Evolutionary conservation across 2,797 vertebrate species (phyloP), one percentile per base, ranked within the genome.

Genomic region (Anabas testudineus): DNA sequence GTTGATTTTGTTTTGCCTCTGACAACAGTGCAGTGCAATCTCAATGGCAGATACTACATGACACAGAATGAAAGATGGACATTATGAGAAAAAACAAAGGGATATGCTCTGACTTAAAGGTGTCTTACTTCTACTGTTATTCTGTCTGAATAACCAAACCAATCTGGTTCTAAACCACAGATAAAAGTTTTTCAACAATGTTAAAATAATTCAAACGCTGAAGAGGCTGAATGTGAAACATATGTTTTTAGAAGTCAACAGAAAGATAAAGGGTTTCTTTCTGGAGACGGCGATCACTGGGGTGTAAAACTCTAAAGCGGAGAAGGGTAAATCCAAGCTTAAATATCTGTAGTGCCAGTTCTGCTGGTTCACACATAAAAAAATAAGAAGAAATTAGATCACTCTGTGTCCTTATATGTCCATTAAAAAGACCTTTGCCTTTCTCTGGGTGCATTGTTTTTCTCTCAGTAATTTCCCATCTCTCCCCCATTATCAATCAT

Each of bases 211-310:
- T 84, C 75, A 63, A 67, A 87, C 87, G 77, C 79, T 64, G 81
- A 87, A 84, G 74, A 46, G 59, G 71, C 56, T 36, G 64, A 91
- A 93, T 87, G 64, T 67, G 74, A 91, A 93, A 87, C 92, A 93
- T 82, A 92, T 92, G 91, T 84, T 88, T 81, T 69, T 32, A 48
- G 56, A 83, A 57, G 66, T 59, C 49, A 84, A 80, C 54, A 80
- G 55, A 82, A 67, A 84, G 57, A 43, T 15, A 71, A 54, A 61
- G 45, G 43, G 68, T 43, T 80, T 76, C 62, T 75, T 76, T 83
- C 64, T 85, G 81, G 79, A 87, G 80, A 87, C 71, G 65, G 49
- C 80, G 67, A 86, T 84, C 69, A 80, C 48, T 72, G 80, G 81
- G 84, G 85, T 71, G 81, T 88, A 90, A 90, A 89, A 79, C 74